Percentiles rank a stretch among this genome's conserved stretches.
These are phyloP conservation scores for Bombus breviceps DNA, from an alignment of 1,140 invertebrate genomes.

Conservation along the genomic window DNA sequence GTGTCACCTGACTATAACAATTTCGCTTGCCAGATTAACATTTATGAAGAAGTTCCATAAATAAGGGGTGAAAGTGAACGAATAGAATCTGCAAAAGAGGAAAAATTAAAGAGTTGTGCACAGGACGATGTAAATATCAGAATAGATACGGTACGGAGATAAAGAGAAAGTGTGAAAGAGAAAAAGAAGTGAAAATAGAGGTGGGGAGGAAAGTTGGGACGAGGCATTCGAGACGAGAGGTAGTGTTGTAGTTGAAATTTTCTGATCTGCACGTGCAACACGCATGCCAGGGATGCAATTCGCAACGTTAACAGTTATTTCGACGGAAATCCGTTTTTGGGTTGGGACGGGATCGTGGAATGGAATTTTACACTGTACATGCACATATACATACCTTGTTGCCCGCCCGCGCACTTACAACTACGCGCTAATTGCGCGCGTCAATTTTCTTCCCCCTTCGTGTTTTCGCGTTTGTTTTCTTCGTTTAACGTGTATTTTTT, in stretches of 20 bases:
- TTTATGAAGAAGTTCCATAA: no score
- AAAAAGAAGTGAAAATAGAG: background rate
- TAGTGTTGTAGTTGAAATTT: slow-evolving; percentile 57
- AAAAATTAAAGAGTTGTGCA: background rate
- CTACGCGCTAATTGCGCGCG: slow-evolving; percentile 5
- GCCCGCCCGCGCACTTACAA: background rate
- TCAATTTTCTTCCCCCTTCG: background rate
- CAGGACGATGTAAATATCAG: no score
- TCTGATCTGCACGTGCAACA: slow-evolving; percentile 32
- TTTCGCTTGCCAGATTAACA: no score
- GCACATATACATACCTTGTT: slow-evolving; percentile 11
- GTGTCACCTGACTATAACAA: no score
- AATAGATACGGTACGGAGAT: background rate
- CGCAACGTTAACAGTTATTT: slow-evolving; percentile 63
- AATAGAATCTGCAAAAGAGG: no score
- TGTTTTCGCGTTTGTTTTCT: background rate
- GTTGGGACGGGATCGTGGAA: slow-evolving; percentile 42
- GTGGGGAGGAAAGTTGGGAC: background rate
- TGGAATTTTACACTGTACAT: slow-evolving; percentile 58
- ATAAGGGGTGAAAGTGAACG: no score
- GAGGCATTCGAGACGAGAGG: background rate
- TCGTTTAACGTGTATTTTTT: background rate
- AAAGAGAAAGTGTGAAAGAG: background rate
- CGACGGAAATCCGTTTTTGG: slow-evolving; percentile 61
- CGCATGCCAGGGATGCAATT: slow-evolving; percentile 59